Percentiles rank a stretch among this genome's conserved stretches.
These are phyloP conservation scores for Muschampia plurimacula DNA, from an alignment of 2,888 invertebrate genomes.

Conservation along the genomic window DNA sequence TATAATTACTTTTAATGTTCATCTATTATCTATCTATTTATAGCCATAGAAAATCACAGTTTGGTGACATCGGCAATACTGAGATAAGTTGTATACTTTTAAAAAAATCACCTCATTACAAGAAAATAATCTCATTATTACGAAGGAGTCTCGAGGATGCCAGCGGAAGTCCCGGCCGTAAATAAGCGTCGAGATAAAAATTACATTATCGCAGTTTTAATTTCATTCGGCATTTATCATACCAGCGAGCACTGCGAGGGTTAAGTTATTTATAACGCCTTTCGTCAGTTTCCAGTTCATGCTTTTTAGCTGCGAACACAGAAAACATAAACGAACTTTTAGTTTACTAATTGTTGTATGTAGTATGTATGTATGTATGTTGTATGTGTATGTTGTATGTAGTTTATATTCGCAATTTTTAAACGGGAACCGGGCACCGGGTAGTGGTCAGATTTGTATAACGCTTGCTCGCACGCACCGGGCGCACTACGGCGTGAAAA, in stretches of 20 bases:
- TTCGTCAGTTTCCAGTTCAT: neutral
- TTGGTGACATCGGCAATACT: too few relatives aligned
- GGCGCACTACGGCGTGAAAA: too few relatives aligned
- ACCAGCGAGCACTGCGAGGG: constrained; percentile 9
- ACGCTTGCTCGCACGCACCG: too few relatives aligned
- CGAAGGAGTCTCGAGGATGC: neutral
- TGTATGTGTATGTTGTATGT: too few relatives aligned
- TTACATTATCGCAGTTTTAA: constrained; percentile 82
- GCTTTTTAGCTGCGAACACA: neutral
- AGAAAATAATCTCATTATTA: neutral
- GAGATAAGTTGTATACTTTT: neutral
- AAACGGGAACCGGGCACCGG: too few relatives aligned
- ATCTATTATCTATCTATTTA: too few relatives aligned
- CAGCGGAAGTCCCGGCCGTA: constrained; percentile 56
- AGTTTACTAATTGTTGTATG: neutral
- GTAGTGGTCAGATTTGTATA: too few relatives aligned
- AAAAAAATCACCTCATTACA: constrained; percentile 2
- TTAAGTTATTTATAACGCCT: constrained; percentile 16
- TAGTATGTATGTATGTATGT: too few relatives aligned
- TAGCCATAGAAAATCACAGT: too few relatives aligned
- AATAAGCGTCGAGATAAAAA: constrained; percentile 76
- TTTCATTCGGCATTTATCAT: constrained; percentile 75
- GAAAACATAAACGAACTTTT: neutral
- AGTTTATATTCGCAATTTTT: too few relatives aligned
- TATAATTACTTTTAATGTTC: too few relatives aligned